Percentiles rank a stretch among this genome's conserved stretches.
Evolutionary conservation across 2,113 vertebrate genomes (phyloP).

Genomic region (Oncorhynchus gorbuscha): DNA sequence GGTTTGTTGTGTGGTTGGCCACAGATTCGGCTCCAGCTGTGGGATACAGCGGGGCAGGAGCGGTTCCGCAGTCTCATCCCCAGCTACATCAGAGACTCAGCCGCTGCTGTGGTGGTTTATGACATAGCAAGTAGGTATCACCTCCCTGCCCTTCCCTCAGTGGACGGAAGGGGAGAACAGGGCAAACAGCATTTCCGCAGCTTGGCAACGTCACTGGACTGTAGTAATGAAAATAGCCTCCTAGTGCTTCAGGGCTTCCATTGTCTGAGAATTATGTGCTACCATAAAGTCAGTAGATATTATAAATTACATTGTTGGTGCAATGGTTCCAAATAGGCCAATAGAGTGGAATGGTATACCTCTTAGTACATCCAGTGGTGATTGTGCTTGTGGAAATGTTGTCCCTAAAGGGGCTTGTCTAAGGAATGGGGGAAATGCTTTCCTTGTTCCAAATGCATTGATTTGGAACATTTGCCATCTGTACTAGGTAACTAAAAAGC

Average conservation of each 20-base stretch:
- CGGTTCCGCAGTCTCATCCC: conserved; percentile 90
- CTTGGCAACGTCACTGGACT: conserved; percentile 31
- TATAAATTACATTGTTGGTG: not conserved
- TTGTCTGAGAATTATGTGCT: no score
- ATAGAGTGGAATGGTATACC: not conserved
- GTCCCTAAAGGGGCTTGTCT: conserved; percentile 35
- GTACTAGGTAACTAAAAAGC: no score
- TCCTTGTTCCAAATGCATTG: not conserved
- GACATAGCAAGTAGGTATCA: conserved; percentile 89
- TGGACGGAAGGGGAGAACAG: conserved; percentile 41
- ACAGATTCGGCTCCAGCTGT: conserved; percentile 88
- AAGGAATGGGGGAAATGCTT: conserved; percentile 38
- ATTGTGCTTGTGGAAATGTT: conserved; percentile 48
- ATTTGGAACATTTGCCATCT: not conserved
- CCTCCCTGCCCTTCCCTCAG: conserved; percentile 52
- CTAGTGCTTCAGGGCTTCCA: not conserved
- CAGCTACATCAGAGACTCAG: conserved; percentile 90
- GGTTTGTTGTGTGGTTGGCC: conserved; percentile 67
- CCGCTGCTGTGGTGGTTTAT: conserved; percentile 88
- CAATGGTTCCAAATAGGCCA: conserved; percentile 24
- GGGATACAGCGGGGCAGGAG: conserved; percentile 88
- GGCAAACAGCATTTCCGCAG: conserved; percentile 23
- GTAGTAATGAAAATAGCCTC: not conserved
- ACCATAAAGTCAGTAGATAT: not conserved
- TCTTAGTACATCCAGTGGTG: conserved; percentile 31